Evolutionary conservation across 2,113 vertebrate genomes (phyloP).

Genomic region (Calcarius ornatus): DNA sequence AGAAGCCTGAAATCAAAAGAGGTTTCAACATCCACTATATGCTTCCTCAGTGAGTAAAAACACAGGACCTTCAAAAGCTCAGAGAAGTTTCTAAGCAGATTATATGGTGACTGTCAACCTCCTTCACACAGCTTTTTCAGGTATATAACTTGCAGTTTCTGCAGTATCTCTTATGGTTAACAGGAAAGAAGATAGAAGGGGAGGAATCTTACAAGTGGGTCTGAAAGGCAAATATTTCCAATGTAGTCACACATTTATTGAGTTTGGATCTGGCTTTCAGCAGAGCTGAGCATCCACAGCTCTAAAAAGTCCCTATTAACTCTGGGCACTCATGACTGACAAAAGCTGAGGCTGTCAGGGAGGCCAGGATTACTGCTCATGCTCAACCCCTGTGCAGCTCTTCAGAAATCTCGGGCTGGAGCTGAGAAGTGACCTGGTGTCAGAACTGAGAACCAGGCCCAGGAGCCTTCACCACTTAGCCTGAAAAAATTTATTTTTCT

Average conservation of each 20-base stretch:
- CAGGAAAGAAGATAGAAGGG: not conserved
- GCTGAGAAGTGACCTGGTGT: not conserved
- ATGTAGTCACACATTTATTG: not conserved
- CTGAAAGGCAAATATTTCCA: not conserved
- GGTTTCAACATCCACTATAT: not conserved
- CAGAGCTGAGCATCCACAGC: not conserved
- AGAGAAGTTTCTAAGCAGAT: not conserved
- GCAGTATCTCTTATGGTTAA: not conserved
- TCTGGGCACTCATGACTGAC: not conserved
- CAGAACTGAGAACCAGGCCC: not conserved
- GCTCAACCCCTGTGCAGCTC: not conserved
- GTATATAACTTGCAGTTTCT: not conserved
- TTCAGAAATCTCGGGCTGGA: not conserved
- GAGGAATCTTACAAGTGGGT: not conserved
- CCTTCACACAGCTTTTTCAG: not conserved
- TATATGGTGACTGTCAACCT: not conserved
- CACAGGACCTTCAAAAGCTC: not conserved
- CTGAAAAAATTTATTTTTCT: not conserved
- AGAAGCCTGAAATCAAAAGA: not conserved
- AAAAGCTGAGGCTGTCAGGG: not conserved
- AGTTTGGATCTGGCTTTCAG: not conserved
- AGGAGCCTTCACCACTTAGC: not conserved
- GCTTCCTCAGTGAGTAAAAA: not conserved
- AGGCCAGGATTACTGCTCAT: not conserved
- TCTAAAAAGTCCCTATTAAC: not conserved